Evolutionary conservation across 2,888 invertebrate species (phyloP).

Genomic region (Aleiodes alternator): DNA sequence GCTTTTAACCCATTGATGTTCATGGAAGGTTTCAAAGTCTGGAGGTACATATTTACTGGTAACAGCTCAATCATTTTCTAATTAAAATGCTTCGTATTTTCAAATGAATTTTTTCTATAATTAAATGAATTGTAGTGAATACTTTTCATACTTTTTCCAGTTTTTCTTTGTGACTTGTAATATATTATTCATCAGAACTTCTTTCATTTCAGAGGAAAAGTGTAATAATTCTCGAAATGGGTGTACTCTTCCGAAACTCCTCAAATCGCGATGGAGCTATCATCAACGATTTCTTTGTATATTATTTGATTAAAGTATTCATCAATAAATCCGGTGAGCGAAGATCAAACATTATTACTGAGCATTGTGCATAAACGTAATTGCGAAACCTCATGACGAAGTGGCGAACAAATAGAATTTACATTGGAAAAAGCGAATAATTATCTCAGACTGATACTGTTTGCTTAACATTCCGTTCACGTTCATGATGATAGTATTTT

Average conservation of each 20-base stretch:
- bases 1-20: slow-evolving; percentile 49
- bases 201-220: background rate
- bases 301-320: background rate
- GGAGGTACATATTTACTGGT: slow-evolving; percentile 27
- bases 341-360: slow-evolving; percentile 32
- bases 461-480: slow-evolving; percentile 16
- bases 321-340: background rate
- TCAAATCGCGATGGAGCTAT: background rate
- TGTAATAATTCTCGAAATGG: background rate
- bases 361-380: slow-evolving; percentile 54
- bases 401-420: slow-evolving; percentile 58
- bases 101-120: background rate
- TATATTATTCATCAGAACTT: slow-evolving; percentile 1
- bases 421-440: slow-evolving; percentile 27
- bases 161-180: background rate
- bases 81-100: slow-evolving; percentile 16
- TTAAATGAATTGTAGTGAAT: background rate
- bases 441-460: slow-evolving; percentile 24
- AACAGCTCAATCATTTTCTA: slow-evolving; percentile 30
- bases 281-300: background rate
- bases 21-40: slow-evolving; percentile 42
- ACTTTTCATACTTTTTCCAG: background rate
- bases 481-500: slow-evolving; percentile 3
- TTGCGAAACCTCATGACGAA: slow-evolving; percentile 55
- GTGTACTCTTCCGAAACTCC: background rate